These are phyloP conservation scores for Aldabrachelys gigantea DNA, from an alignment of 2,113 vertebrate genomes.

Conservation along the genomic window DNA sequence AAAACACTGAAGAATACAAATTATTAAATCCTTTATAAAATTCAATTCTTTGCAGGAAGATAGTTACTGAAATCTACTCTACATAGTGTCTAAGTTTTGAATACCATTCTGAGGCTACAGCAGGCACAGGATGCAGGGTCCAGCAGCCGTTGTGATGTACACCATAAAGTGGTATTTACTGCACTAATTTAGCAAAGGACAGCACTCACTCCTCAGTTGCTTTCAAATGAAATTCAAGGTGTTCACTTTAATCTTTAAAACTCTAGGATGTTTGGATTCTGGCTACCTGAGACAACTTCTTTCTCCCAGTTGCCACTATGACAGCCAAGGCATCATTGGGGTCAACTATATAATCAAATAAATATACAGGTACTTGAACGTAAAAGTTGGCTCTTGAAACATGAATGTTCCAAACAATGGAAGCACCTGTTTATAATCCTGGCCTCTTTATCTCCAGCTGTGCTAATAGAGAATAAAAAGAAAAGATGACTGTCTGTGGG, in stretches of 20 bases:
- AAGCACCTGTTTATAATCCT: neutral
- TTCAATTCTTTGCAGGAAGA: neutral
- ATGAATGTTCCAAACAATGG: neutral
- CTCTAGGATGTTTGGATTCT: neutral
- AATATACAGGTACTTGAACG: neutral
- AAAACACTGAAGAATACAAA: neutral
- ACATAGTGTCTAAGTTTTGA: rapidly evolving
- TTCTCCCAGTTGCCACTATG: neutral
- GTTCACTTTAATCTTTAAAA: neutral
- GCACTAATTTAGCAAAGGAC: neutral
- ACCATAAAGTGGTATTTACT: neutral
- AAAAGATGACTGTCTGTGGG: rapidly evolving
- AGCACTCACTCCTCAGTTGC: neutral
- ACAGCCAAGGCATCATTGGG: neutral
- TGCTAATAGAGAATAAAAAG: neutral
- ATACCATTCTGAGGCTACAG: neutral
- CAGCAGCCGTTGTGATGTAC: neutral
- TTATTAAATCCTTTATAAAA: neutral
- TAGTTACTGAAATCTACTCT: neutral
- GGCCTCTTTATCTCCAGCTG: neutral
- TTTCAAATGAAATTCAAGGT: neutral
- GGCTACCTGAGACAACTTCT: neutral
- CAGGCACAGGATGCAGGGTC: neutral
- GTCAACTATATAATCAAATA: neutral
- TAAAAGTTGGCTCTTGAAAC: neutral